Evolutionary conservation across 2,888 invertebrate species (phyloP).

Genomic region (Lithosia quadra): DNA sequence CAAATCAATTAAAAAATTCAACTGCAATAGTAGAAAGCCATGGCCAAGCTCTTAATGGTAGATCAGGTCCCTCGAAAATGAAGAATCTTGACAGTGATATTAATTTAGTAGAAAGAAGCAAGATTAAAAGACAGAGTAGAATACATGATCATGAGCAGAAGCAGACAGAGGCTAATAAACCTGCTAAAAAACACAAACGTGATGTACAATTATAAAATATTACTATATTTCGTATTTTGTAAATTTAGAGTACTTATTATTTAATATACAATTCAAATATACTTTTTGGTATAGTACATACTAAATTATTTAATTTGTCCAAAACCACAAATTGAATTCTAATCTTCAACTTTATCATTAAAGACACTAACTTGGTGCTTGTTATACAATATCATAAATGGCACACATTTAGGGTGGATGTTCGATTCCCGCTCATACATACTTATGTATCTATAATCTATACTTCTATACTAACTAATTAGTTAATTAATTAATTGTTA

Average conservation of each 20-base stretch:
- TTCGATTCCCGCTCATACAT: no score
- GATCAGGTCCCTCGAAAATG: conserved; percentile 50
- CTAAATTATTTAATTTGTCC: background rate
- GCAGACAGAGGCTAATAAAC: conserved; percentile 58
- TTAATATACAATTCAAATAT: conserved; percentile 16
- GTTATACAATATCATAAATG: no score
- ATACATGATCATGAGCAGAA: conserved; percentile 58
- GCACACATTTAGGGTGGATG: no score
- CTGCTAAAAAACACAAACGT: conserved; percentile 71
- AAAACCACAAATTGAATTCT: background rate
- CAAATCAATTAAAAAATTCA: conserved; percentile 46
- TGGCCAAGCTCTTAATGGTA: conserved; percentile 50
- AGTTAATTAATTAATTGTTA: no score
- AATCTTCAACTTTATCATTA: background rate
- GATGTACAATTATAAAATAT: conserved; percentile 46
- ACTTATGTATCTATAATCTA: no score
- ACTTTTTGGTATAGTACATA: conserved; percentile 21
- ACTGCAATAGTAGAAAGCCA: conserved; percentile 28
- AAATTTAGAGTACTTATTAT: conserved; percentile 22
- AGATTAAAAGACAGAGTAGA: conserved; percentile 66
- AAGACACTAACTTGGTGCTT: no score
- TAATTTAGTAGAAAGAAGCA: conserved; percentile 59
- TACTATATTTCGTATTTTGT: conserved; percentile 11
- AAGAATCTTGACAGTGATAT: conserved; percentile 57
- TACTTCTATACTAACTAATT: no score